These are phyloP conservation scores for Copidosoma floridanum DNA, from an alignment of 1,140 invertebrate genomes.

Conservation along the genomic window DNA sequence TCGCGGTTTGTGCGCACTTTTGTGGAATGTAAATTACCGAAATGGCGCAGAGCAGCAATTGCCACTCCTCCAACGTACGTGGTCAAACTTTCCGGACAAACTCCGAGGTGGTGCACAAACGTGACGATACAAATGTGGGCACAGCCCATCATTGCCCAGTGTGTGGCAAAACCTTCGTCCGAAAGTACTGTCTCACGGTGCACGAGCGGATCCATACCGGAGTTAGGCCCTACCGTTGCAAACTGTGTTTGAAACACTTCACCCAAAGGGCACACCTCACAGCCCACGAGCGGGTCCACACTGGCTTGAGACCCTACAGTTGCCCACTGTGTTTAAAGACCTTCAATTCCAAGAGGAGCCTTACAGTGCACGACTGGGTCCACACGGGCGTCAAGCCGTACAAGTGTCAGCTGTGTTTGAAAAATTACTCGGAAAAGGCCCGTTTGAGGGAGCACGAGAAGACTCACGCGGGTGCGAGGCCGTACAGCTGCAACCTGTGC, in stretches of 20 bases:
- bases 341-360: constrained; percentile 55
- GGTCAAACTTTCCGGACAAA: too few relatives aligned
- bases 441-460: constrained; percentile 54
- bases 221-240: constrained; percentile 54
- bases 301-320: constrained; percentile 48
- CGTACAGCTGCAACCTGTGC: too few relatives aligned
- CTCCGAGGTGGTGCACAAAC: constrained; percentile 63
- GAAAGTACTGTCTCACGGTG: constrained; percentile 55
- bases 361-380: constrained; percentile 53
- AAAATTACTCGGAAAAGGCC: constrained; percentile 56
- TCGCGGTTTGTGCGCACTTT: too few relatives aligned
- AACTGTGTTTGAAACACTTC: constrained; percentile 52
- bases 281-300: constrained; percentile 54
- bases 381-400: constrained; percentile 57
- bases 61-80: too few relatives aligned
- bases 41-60: too few relatives aligned
- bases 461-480: too few relatives aligned
- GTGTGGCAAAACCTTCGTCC: constrained; percentile 59
- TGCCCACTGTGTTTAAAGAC: constrained; percentile 56
- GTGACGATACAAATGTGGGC: constrained; percentile 65
- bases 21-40: too few relatives aligned
- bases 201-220: constrained; percentile 55
- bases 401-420: constrained; percentile 56
- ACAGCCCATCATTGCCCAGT: constrained; percentile 63
- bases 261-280: constrained; percentile 51